These are phyloP conservation scores for Phortica okadai DNA, from an alignment of 2,888 invertebrate species.

Conservation along the genomic window DNA sequence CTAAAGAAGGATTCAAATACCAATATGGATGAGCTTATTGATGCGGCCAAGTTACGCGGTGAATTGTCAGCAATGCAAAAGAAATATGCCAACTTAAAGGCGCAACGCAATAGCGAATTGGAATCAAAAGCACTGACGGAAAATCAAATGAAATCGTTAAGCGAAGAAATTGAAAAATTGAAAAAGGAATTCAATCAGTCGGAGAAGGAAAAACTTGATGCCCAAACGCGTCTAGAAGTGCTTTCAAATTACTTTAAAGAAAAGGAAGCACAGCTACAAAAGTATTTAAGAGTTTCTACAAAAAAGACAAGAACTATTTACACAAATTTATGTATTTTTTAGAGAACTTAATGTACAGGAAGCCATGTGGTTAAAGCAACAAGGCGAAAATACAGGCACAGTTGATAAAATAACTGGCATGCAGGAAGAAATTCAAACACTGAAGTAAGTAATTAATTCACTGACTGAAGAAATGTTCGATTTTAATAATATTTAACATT, in stretches of 20 bases:
- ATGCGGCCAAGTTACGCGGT: constrained; percentile 79
- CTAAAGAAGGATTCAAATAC: constrained; percentile 76
- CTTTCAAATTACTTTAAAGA: constrained; percentile 93
- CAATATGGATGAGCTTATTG: constrained; percentile 78
- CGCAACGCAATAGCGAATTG: constrained; percentile 76
- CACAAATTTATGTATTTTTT: constrained; percentile 48
- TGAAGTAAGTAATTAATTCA: constrained; percentile 79
- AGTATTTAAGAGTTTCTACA: constrained; percentile 78
- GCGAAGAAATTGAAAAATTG: constrained; percentile 78
- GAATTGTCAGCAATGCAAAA: constrained; percentile 79
- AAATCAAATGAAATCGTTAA: constrained; percentile 74
- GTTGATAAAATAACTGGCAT: constrained; percentile 86
- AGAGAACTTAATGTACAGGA: constrained; percentile 88
- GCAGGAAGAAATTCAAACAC: constrained; percentile 87
- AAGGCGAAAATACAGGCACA: constrained; percentile 88
- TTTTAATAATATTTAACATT: no score
- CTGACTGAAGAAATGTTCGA: not conserved
- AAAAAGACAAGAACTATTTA: not conserved
- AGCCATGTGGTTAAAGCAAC: constrained; percentile 86
- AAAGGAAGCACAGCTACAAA: constrained; percentile 90
- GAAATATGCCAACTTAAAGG: constrained; percentile 78
- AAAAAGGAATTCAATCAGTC: constrained; percentile 81
- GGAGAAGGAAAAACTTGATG: constrained; percentile 85
- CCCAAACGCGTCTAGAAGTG: constrained; percentile 89
- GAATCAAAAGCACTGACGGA: constrained; percentile 76